Base-by-base conservation (phyloP, 2,113 vertebrate species). In the Nannospalax galili region DNA sequence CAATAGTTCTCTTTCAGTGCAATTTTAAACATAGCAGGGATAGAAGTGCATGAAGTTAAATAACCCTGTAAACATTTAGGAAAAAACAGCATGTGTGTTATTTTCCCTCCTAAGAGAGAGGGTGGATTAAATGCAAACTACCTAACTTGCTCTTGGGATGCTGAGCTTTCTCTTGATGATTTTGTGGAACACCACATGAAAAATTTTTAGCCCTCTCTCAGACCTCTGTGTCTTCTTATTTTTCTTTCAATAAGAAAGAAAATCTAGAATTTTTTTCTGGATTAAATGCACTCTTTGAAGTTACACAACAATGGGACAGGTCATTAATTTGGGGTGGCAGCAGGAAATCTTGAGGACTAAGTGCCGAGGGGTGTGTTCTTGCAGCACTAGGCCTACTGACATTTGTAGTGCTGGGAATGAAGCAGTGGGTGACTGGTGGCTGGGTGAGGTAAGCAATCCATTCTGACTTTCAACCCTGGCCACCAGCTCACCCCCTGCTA, bases 391-490 rank as follows among this genome's bases (percentile, higher is more conserved):
- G 5, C 1, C 22, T 37, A 9, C 74, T 37, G 64, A 45, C 26
- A 60, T 67, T 20, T 52, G 45, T 24, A 73, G 37, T 95, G 28
- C 56, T 48, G 30, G 24, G 42, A 94, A 78, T 17, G 56, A 92
- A 90, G 56, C 58, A 89, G 86, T 60, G 72, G 88, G 40, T 65
- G 37, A 87, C 74, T 52, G 72, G 52, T 60, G 92, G 58, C 11
- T n/a, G 40, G 24, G 12, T 45, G 82, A 91, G 73, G 82, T 81
- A 88, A 82, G 35, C 37, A 62, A 19, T 77, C 48, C 69, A 67
- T 86, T 84, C 52, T 77, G 32, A 42, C 70, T 58, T 93, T 75
- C n/a, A 32, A 35, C 70, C 75, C 88, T 90, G 72, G 90, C 60
- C 45, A 80, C 89, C 75, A 78, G 26, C 20, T 80, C 16, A 74